Evolutionary conservation across 2,797 vertebrate genomes (phyloP).

Genomic region (Manis javanica): DNA sequence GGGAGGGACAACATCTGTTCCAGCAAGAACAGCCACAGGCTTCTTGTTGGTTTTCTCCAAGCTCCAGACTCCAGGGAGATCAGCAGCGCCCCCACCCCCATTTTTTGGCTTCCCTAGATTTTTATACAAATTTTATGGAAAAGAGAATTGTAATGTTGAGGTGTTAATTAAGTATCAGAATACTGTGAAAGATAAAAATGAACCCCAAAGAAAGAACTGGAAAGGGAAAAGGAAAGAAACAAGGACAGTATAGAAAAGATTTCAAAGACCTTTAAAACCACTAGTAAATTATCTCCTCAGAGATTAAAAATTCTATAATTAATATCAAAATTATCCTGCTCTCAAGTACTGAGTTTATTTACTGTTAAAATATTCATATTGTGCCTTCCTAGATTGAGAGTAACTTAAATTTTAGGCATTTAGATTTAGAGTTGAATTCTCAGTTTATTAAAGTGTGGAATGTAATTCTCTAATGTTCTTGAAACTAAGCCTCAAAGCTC

Average conservation of each 20-base stretch:
- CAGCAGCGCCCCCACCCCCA: too few relatives aligned
- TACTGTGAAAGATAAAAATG: not conserved
- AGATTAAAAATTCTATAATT: not conserved
- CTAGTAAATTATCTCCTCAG: constrained; percentile 12
- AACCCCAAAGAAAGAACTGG: not conserved
- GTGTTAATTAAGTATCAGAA: constrained; percentile 45
- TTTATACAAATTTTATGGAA: constrained; percentile 39
- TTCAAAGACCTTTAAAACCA: constrained; percentile 44
- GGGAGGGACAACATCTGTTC: constrained; percentile 61
- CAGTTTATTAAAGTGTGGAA: constrained; percentile 5
- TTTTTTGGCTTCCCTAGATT: constrained; percentile 26
- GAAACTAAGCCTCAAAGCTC: constrained; percentile 17
- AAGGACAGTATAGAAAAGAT: not conserved
- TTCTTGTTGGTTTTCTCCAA: not conserved
- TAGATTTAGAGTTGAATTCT: constrained; percentile 24
- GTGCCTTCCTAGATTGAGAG: not conserved
- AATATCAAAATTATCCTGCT: constrained; percentile 19
- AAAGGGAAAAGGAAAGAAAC: constrained; percentile 4
- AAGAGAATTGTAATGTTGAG: not conserved
- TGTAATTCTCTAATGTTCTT: constrained; percentile 36
- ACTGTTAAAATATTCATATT: not conserved
- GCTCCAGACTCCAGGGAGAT: constrained; percentile 11
- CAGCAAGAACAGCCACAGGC: not conserved
- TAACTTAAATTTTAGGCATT: constrained; percentile 20
- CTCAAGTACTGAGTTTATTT: not conserved